phyloP scores from a whole-genome alignment of 2,797 vertebrate species.

The Accipiter badius region DNA sequence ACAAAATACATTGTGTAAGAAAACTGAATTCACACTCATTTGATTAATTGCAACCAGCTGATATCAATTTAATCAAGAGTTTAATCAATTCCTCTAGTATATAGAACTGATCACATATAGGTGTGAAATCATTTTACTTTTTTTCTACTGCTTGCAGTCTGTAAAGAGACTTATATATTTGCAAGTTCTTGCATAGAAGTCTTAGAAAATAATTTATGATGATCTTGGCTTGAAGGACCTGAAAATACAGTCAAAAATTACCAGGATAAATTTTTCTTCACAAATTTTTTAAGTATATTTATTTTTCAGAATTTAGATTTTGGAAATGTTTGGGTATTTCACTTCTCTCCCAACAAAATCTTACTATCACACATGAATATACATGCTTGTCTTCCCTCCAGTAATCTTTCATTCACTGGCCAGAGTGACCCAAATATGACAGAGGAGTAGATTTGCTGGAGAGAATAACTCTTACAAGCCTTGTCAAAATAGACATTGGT shows the following conservation, averaged over 20 bases:
- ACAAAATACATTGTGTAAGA: neutral
- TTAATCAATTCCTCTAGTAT: neutral
- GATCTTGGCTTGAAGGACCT: neutral
- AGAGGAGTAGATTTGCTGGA: neutral
- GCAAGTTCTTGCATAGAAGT: neutral
- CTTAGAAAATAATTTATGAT: neutral
- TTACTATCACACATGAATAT: neutral
- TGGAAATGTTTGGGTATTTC: neutral
- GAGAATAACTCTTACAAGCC: constrained; percentile 1
- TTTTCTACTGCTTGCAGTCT: neutral
- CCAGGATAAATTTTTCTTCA: neutral
- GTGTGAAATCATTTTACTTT: neutral
- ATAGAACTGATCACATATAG: neutral
- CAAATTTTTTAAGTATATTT: neutral
- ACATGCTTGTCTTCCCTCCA: neutral
- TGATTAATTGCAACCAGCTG: neutral
- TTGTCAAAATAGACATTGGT: constrained; percentile 18
- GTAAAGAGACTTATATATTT: neutral
- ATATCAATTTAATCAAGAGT: neutral
- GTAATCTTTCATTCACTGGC: neutral
- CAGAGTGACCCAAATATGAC: neutral
- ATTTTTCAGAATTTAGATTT: neutral
- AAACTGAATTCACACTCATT: neutral
- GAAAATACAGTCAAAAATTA: neutral
- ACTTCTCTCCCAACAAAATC: neutral